These are phyloP conservation scores for Pimpla rufipes DNA, from an alignment of 2,888 invertebrate genomes.

Conservation along the genomic window DNA sequence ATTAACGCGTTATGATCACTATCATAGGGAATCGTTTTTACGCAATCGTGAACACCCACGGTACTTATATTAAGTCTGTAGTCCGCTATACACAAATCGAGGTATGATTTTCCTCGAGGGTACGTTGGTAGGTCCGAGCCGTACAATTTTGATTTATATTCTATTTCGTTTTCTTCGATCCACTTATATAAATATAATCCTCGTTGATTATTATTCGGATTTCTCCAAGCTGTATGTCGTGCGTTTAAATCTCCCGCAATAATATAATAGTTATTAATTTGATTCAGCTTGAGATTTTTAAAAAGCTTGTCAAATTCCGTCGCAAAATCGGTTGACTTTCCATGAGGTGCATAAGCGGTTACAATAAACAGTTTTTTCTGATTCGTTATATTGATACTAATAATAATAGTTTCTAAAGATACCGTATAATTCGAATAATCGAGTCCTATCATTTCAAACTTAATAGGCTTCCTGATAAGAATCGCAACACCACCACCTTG, in stretches of 20 bases:
- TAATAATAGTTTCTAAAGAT: not conserved
- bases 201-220: too few species aligned
- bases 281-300: not conserved
- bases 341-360: conserved; percentile 1
- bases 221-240: too few species aligned
- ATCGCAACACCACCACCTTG: too few species aligned
- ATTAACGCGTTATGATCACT: too few species aligned
- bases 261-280: conserved; percentile 5
- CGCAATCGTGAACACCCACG: not conserved
- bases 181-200: too few species aligned
- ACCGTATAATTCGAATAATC: not conserved
- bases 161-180: not conserved
- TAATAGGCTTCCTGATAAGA: too few species aligned
- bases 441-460: too few species aligned
- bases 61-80: conserved; percentile 14
- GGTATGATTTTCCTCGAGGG: conserved; percentile 14
- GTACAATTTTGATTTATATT: conserved; percentile 33
- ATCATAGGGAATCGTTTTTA: conserved; percentile 19
- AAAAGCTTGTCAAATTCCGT: conserved; percentile 6
- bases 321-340: not conserved
- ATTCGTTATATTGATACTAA: not conserved
- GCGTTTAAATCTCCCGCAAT: too few species aligned
- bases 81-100: conserved; percentile 25
- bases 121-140: conserved; percentile 38
- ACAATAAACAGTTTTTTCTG: not conserved